phyloP scores from a whole-genome alignment of 2,888 invertebrate species.

The Lasioglossum oenotherae region DNA sequence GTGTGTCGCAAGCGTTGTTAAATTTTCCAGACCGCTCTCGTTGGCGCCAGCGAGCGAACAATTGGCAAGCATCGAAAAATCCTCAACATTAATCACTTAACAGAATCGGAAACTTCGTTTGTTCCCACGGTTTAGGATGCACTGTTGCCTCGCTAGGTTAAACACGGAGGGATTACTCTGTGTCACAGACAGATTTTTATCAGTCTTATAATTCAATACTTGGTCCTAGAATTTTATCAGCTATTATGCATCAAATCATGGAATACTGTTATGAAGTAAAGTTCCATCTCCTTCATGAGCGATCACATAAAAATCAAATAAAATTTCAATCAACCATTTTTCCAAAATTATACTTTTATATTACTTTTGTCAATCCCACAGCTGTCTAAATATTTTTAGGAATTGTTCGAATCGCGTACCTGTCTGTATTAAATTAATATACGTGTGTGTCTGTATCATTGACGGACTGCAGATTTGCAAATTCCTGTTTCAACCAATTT shows the following conservation, averaged over 20 bases:
- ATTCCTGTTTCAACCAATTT: not conserved
- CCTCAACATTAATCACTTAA: conserved; percentile 1
- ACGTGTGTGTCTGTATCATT: not conserved
- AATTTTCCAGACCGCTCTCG: conserved; percentile 18
- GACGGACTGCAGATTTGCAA: not conserved
- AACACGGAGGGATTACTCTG: not conserved
- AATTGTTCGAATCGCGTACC: not conserved
- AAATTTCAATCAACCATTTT: not conserved
- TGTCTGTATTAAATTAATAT: not conserved
- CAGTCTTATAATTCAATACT: not conserved
- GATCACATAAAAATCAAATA: not conserved
- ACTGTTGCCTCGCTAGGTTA: too few relatives aligned
- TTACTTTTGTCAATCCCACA: not conserved
- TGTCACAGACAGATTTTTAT: not conserved
- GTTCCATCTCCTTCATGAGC: too few relatives aligned
- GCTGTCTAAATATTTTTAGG: not conserved
- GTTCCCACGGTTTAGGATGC: not conserved
- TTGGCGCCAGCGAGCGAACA: not conserved
- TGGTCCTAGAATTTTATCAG: not conserved
- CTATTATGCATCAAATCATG: not conserved
- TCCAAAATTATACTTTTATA: not conserved
- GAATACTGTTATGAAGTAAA: not conserved
- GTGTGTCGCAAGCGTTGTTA: conserved; percentile 24
- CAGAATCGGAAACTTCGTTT: not conserved
- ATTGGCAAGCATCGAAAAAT: not conserved